Evolutionary conservation across 1,140 invertebrate species (phyloP).

Genomic region (Mizuhopecten yessoensis): DNA sequence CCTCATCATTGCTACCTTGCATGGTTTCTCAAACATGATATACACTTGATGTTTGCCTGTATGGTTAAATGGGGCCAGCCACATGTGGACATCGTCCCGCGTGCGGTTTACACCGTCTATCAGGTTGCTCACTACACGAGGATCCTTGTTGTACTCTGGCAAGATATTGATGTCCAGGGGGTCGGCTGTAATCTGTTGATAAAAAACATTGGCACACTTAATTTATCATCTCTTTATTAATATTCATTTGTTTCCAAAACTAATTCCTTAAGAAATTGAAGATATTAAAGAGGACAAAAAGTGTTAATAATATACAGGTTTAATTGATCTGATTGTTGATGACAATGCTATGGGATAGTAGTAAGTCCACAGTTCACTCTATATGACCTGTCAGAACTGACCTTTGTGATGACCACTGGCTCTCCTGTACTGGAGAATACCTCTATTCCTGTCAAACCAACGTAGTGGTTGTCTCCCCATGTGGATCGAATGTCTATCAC

Average conservation of each 20-base stretch:
- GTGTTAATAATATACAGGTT: too few species aligned
- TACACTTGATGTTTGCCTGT: constrained; percentile 86
- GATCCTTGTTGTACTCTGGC: constrained; percentile 86
- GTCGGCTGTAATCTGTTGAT: constrained; percentile 85
- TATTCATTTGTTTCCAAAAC: too few species aligned
- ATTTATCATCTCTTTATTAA: neutral
- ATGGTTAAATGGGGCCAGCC: constrained; percentile 88
- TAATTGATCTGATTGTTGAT: too few species aligned
- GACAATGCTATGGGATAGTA: neutral
- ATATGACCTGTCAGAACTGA: constrained; percentile 59
- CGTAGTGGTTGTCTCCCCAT: constrained; percentile 93
- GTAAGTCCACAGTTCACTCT: neutral
- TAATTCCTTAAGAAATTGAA: too few species aligned
- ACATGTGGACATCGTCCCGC: constrained; percentile 90
- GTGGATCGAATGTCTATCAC: constrained; percentile 89
- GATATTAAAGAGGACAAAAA: neutral
- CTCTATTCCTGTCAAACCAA: constrained; percentile 92
- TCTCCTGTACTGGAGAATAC: constrained; percentile 88
- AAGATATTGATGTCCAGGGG: constrained; percentile 87
- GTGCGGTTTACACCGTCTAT: constrained; percentile 90
- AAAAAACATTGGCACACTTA: neutral
- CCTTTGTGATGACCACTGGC: constrained; percentile 82
- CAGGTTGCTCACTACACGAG: constrained; percentile 87
- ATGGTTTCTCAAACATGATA: constrained; percentile 86
- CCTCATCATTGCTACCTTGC: constrained; percentile 88